Evolutionary conservation across 2,113 vertebrate genomes (phyloP).

Genomic region (Xyrauchen texanus): DNA sequence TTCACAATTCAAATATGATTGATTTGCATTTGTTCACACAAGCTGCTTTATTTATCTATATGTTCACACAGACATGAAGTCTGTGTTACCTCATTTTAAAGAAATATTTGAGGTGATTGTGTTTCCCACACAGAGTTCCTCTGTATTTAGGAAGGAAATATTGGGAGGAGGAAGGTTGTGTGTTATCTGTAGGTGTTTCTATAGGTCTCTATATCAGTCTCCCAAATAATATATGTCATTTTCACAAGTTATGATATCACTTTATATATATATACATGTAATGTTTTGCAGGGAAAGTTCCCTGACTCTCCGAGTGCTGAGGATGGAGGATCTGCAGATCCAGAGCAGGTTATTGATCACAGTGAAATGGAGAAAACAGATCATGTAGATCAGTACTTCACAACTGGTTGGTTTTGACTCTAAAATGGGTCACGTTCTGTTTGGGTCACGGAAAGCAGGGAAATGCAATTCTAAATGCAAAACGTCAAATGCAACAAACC

Average conservation of each 20-base stretch:
- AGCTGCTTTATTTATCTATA: constrained; percentile 36
- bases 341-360: constrained; percentile 74
- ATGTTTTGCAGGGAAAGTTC: constrained; percentile 68
- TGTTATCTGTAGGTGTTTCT: too few species aligned
- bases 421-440: too few species aligned
- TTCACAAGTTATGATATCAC: not conserved
- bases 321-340: constrained; percentile 81
- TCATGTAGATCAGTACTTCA: not conserved
- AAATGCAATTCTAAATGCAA: too few species aligned
- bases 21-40: constrained; percentile 26
- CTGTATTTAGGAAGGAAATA: not conserved
- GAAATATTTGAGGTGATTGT: not conserved
- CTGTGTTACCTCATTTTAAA: constrained; percentile 35
- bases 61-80: constrained; percentile 26
- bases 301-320: constrained; percentile 76
- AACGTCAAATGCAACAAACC: too few species aligned
- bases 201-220: not conserved
- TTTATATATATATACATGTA: too few species aligned
- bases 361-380: not conserved
- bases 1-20: constrained; percentile 45
- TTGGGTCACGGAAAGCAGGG: too few species aligned
- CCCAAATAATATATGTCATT: not conserved
- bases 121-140: constrained; percentile 1
- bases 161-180: too few species aligned
- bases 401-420: too few species aligned